Evolutionary conservation across 2,888 invertebrate genomes (phyloP).

Genomic region (Drosophila prolongata): DNA sequence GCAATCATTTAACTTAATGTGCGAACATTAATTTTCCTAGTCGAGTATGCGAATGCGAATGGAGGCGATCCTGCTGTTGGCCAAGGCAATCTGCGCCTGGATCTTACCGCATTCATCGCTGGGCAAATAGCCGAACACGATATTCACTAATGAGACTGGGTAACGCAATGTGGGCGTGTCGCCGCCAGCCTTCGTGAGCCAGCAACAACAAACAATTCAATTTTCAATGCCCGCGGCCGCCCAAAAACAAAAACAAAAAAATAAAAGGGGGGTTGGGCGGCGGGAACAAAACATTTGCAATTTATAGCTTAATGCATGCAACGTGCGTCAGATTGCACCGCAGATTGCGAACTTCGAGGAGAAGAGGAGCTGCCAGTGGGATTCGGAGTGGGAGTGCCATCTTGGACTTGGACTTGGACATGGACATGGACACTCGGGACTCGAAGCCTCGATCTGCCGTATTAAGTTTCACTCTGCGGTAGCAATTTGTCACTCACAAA

Average conservation of each 20-base stretch:
- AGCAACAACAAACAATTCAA: slow-evolving; percentile 74
- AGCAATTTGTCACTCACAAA: slow-evolving; percentile 68
- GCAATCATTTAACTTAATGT: slow-evolving; percentile 77
- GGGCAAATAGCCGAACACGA: slow-evolving; percentile 67
- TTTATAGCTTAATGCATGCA: slow-evolving; percentile 73
- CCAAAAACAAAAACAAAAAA: slow-evolving; percentile 20
- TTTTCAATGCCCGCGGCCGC: slow-evolving; percentile 63
- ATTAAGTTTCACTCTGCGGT: slow-evolving; percentile 55
- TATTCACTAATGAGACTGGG: slow-evolving; percentile 71
- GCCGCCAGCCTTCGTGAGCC: slow-evolving; percentile 56
- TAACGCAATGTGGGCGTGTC: slow-evolving; percentile 76
- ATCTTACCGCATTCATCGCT: slow-evolving; percentile 51
- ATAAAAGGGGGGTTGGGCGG: slow-evolving; percentile 2
- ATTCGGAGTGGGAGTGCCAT: slow-evolving; percentile 17
- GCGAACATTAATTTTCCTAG: slow-evolving; percentile 69
- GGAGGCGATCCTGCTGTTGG: slow-evolving; percentile 16
- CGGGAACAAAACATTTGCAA: slow-evolving; percentile 58
- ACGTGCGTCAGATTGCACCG: slow-evolving; percentile 71
- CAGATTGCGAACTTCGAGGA: slow-evolving; percentile 46
- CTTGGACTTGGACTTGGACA: slow-evolving; percentile 11
- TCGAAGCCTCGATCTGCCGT: slow-evolving; percentile 31
- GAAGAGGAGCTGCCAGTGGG: background rate
- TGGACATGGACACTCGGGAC: slow-evolving; percentile 11
- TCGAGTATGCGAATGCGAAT: slow-evolving; percentile 26
- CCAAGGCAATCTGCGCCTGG: slow-evolving; percentile 34